phyloP scores from a whole-genome alignment of 2,888 invertebrate species.

The Scaptomyza polygonia region DNA sequence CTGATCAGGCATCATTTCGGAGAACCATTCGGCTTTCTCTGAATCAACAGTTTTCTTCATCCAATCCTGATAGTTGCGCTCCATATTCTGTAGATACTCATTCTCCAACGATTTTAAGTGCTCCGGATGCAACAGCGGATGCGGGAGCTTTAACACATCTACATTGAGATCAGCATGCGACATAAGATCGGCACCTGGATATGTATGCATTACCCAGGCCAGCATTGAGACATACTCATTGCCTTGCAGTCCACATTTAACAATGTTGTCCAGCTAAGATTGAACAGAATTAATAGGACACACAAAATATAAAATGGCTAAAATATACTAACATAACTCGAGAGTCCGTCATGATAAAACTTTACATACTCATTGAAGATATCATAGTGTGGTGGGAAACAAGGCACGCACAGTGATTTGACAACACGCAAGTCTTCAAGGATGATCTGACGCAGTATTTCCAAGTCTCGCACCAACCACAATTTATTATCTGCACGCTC shows the following conservation, averaged over 20 bases:
- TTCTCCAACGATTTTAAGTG: constrained; percentile 91
- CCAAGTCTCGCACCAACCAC: constrained; percentile 97
- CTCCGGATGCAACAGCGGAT: constrained; percentile 90
- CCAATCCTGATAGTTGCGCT: constrained; percentile 96
- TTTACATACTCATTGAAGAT: constrained; percentile 95
- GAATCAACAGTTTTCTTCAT: constrained; percentile 96
- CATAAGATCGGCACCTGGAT: constrained; percentile 94
- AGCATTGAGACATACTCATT: constrained; percentile 98
- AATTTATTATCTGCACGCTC: constrained; percentile 95
- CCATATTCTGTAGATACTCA: constrained; percentile 94
- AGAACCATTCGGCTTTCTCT: constrained; percentile 97
- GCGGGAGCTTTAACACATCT: constrained; percentile 87
- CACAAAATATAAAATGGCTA: not conserved
- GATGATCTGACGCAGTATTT: constrained; percentile 93
- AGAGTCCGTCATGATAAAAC: constrained; percentile 96
- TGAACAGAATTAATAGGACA: not conserved
- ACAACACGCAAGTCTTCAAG: constrained; percentile 96
- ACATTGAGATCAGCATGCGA: constrained; percentile 93
- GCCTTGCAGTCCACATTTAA: constrained; percentile 94
- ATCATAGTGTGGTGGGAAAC: constrained; percentile 97
- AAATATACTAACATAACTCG: constrained; percentile 88
- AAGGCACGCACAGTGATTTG: constrained; percentile 94
- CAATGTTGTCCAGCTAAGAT: constrained; percentile 91
- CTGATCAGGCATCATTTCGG: constrained; percentile 91
- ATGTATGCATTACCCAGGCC: constrained; percentile 96